Percentiles rank a stretch among this genome's conserved stretches.
Evolutionary conservation across 2,888 invertebrate species (phyloP).

Genomic region (Caradrina clavipalpis): DNA sequence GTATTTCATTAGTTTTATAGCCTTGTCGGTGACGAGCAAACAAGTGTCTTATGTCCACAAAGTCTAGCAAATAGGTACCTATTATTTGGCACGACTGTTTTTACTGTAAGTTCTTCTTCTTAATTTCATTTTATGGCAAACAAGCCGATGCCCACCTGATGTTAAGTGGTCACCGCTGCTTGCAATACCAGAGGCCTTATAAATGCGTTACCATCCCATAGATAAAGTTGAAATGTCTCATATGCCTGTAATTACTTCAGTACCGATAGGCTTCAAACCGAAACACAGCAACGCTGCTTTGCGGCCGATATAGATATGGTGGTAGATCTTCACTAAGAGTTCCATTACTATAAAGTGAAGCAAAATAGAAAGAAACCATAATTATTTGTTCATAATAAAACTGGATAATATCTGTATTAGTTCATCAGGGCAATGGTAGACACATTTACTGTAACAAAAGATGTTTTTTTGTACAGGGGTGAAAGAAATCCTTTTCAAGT

Average conservation of each 20-base stretch:
- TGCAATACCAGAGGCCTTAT: too few relatives aligned
- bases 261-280: too few relatives aligned
- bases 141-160: too few relatives aligned
- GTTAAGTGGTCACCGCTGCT: too few relatives aligned
- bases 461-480: conserved; percentile 29
- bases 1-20: conserved; percentile 40
- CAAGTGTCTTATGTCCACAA: conserved; percentile 23
- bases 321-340: too few relatives aligned
- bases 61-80: conserved; percentile 20
- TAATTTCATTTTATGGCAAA: too few relatives aligned
- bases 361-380: conserved; percentile 18
- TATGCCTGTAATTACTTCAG: too few relatives aligned
- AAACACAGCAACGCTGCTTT: too few relatives aligned
- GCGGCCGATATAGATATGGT: too few relatives aligned
- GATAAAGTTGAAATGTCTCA: too few relatives aligned
- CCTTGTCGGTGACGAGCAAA: conserved; percentile 12
- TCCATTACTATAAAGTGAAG: neutral
- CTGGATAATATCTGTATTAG: neutral
- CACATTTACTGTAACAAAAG: conserved; percentile 9
- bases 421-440: conserved; percentile 4
- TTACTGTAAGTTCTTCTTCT: neutral
- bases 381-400: conserved; percentile 4
- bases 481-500: conserved; percentile 58
- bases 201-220: too few relatives aligned
- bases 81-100: conserved; percentile 29